These are phyloP conservation scores for Ormyrus rosae DNA, from an alignment of 2,888 invertebrate species.

Conservation along the genomic window DNA sequence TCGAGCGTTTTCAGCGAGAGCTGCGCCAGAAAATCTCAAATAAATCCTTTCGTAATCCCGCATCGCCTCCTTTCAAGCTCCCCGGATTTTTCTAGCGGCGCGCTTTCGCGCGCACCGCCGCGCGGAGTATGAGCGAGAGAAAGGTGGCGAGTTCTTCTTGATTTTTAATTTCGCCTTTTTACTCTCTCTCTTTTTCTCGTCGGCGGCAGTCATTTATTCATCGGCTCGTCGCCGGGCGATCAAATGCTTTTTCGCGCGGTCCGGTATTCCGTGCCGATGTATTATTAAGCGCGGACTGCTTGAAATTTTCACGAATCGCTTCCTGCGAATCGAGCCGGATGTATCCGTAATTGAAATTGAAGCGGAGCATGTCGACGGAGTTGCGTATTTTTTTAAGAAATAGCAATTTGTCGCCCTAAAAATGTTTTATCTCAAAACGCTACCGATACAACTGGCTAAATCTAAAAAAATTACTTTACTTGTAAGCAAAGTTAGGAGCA, in stretches of 20 bases:
- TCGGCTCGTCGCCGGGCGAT: not conserved
- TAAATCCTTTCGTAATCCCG: conserved; percentile 74
- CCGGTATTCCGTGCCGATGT: not conserved
- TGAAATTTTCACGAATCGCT: not conserved
- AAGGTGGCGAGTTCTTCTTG: conserved; percentile 55
- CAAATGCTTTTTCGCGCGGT: not conserved
- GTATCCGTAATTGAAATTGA: too few relatives aligned
- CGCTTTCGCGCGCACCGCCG: conserved; percentile 47
- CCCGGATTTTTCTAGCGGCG: conserved; percentile 64
- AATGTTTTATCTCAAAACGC: too few relatives aligned
- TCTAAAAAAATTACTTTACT: too few relatives aligned
- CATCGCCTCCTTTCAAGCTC: conserved; percentile 71
- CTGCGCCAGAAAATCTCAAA: conserved; percentile 71
- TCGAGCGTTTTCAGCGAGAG: conserved; percentile 46
- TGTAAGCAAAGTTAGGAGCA: not conserved
- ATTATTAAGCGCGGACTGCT: not conserved
- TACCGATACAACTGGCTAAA: too few relatives aligned
- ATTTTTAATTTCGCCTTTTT: conserved; percentile 59
- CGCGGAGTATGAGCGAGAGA: conserved; percentile 24
- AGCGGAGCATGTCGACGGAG: too few relatives aligned
- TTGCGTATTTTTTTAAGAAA: too few relatives aligned
- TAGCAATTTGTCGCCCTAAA: too few relatives aligned
- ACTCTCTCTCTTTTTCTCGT: conserved; percentile 32
- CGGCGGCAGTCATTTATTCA: conserved; percentile 25
- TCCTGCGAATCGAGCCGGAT: too few relatives aligned